Conservation (phyloP, 2,888 invertebrate species). For the Drosophila diplacantha region DNA sequence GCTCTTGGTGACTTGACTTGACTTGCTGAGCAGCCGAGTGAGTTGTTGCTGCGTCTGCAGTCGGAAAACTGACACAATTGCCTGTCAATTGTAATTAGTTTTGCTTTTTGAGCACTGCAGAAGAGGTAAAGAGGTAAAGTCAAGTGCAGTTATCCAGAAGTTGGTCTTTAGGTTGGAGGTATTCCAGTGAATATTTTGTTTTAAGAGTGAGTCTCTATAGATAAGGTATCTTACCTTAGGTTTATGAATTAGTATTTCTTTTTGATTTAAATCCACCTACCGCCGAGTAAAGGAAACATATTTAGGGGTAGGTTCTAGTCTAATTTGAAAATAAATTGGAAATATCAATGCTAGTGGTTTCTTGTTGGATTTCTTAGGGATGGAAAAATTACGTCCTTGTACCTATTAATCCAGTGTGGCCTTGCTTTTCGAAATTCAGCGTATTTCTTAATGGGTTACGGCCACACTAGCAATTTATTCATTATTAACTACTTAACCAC, state of each 20-base stretch:
- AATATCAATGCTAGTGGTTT: not conserved
- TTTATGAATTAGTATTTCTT: too few species aligned
- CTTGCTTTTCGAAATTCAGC: not conserved
- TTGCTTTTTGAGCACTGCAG: slow-evolving; percentile 63
- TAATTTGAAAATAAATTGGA: slow-evolving; percentile 10
- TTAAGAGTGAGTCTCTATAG: not conserved
- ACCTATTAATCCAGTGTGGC: not conserved
- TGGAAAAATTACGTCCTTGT: not conserved
- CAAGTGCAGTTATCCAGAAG: slow-evolving; percentile 43
- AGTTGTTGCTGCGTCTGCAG: slow-evolving; percentile 26
- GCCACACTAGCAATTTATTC: not conserved
- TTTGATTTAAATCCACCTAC: slow-evolving; percentile 40
- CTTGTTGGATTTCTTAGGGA: slow-evolving; percentile 3
- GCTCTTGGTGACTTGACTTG: slow-evolving; percentile 47
- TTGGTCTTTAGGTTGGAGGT: slow-evolving; percentile 1
- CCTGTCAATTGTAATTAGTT: slow-evolving; percentile 74
- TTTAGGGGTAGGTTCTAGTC: slow-evolving; percentile 14
- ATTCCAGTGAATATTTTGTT: slow-evolving; percentile 1
- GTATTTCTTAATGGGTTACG: too few species aligned
- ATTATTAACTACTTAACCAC: not conserved
- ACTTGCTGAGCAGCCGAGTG: slow-evolving; percentile 25
- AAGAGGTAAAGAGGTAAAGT: slow-evolving; percentile 19
- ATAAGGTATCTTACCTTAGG: not conserved
- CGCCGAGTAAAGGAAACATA: slow-evolving; percentile 26
- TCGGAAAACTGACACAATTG: slow-evolving; percentile 53